These are phyloP conservation scores for Temnothorax nylanderi DNA, from an alignment of 1,140 invertebrate species.

Conservation along the genomic window DNA sequence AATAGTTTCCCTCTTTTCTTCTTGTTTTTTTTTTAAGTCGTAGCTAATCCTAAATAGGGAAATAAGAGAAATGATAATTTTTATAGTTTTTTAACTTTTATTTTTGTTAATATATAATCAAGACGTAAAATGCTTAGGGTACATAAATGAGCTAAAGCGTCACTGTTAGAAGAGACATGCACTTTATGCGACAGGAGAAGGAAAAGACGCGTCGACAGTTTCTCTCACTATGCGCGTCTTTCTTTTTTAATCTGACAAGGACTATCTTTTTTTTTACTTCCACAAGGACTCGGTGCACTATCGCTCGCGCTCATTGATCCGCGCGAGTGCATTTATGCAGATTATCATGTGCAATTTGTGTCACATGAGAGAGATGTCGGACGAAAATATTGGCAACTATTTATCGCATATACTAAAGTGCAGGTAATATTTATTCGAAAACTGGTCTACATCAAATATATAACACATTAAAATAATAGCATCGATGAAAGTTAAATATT, in stretches of 20 bases:
- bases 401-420: not conserved
- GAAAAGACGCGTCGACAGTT: not conserved
- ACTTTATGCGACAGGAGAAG: not conserved
- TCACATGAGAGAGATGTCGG: not conserved
- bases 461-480: not conserved
- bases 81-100: not conserved
- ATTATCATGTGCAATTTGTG: slow-evolving; percentile 27
- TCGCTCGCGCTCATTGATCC: slow-evolving; percentile 52
- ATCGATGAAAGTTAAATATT: not conserved
- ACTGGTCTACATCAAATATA: not conserved
- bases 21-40: not conserved
- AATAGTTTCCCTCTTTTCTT: not conserved
- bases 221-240: slow-evolving; percentile 16
- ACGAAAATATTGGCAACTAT: not conserved
- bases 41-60: not conserved
- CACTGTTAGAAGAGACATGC: not conserved
- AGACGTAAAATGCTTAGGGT: not conserved
- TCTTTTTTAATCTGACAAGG: slow-evolving; percentile 41
- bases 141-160: not conserved
- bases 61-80: not conserved
- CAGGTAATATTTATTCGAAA: too few species aligned
- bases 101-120: not conserved
- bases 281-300: slow-evolving; percentile 23
- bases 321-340: slow-evolving; percentile 48
- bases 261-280: slow-evolving; percentile 36